These are phyloP conservation scores for Pocillopora verrucosa DNA, from an alignment of 64 coral and sea anemone genomes.

Conservation along the genomic window DNA sequence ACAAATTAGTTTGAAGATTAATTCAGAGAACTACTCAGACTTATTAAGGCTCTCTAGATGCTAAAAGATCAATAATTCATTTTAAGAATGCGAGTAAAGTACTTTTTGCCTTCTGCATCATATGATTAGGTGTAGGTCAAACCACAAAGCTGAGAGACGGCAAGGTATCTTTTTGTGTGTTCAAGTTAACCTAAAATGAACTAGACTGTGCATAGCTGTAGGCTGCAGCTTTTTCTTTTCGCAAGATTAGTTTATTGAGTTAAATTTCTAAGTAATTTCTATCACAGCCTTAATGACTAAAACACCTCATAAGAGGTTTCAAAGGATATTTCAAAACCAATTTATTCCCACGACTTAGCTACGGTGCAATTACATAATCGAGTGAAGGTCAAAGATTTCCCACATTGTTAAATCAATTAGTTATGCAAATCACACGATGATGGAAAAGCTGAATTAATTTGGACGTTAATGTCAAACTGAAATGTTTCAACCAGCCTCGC, in stretches of 20 bases:
- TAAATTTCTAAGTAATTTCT: neutral
- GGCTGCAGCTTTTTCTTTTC: neutral
- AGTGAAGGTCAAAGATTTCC: slow-evolving; percentile 28
- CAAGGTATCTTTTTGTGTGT: neutral
- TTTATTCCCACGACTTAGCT: neutral
- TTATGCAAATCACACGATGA: slow-evolving; percentile 24
- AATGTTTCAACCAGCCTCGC: slow-evolving; percentile 5
- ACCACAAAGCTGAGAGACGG: neutral
- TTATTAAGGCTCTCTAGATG: no score
- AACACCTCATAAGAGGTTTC: neutral
- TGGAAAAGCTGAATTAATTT: slow-evolving; percentile 11
- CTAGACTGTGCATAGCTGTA: neutral
- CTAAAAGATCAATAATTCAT: neutral
- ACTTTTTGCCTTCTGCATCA: neutral
- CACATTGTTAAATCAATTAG: slow-evolving; percentile 24
- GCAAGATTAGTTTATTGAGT: neutral
- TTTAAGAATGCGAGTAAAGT: neutral
- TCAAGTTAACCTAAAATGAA: neutral
- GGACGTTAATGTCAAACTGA: slow-evolving; percentile 11
- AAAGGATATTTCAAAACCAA: neutral
- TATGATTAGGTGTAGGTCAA: neutral
- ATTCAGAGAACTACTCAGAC: no score
- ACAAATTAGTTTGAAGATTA: no score
- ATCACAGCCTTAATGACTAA: neutral
- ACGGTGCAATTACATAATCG: slow-evolving; percentile 21